These are phyloP conservation scores for Drosophila limbata DNA, from an alignment of 2,888 invertebrate species.

Conservation along the genomic window DNA sequence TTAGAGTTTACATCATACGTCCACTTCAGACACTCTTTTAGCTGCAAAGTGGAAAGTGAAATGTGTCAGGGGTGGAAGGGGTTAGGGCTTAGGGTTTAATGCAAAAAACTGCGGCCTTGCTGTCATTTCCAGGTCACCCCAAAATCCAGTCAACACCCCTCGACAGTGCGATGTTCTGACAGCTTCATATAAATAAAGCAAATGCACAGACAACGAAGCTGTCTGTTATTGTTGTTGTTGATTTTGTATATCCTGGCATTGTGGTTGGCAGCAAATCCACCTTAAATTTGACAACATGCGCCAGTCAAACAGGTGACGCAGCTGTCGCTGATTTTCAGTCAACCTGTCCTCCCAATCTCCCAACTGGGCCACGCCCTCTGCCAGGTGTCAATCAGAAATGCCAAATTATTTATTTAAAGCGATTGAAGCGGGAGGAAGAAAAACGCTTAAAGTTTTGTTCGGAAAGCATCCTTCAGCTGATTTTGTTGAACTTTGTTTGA, in stretches of 20 bases:
- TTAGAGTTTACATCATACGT: constrained; percentile 16
- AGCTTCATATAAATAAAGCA: constrained; percentile 75
- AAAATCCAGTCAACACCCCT: constrained; percentile 12
- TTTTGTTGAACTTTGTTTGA: constrained; percentile 48
- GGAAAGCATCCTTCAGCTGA: constrained; percentile 2
- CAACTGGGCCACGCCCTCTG: not conserved
- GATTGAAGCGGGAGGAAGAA: constrained; percentile 1
- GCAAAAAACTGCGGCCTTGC: constrained; percentile 53
- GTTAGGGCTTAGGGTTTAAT: constrained; percentile 8
- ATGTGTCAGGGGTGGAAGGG: not conserved
- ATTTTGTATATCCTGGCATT: constrained; percentile 40
- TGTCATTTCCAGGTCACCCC: constrained; percentile 67
- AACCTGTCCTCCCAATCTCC: not conserved
- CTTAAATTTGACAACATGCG: constrained; percentile 77
- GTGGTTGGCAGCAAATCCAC: constrained; percentile 72
- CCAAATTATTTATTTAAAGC: constrained; percentile 62
- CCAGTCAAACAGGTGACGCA: constrained; percentile 63
- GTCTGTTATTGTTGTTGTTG: constrained; percentile 22
- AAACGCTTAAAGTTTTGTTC: constrained; percentile 46
- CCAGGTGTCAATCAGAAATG: constrained; percentile 65
- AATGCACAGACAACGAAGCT: constrained; percentile 43
- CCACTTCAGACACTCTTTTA: constrained; percentile 14
- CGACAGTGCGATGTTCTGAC: constrained; percentile 54
- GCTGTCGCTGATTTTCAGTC: constrained; percentile 50
- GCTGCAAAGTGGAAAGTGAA: not conserved